phyloP scores from a whole-genome alignment of 2,797 vertebrate genomes.

The Muscicapa striata region DNA sequence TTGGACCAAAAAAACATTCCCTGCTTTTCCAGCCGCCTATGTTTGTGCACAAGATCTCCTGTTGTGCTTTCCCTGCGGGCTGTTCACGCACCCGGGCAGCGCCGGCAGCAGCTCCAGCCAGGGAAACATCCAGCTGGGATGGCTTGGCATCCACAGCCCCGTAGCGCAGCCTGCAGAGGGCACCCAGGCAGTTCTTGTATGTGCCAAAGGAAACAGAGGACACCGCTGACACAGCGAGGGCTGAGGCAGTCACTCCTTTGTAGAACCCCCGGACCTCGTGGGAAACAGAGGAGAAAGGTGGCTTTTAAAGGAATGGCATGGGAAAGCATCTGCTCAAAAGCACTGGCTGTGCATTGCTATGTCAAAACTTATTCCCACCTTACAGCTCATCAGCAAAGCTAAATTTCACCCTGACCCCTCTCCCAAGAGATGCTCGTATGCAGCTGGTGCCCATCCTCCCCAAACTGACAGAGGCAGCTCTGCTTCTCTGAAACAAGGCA shows the following conservation, averaged over 20 bases:
- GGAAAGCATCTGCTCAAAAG: not conserved
- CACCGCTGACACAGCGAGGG: constrained; percentile 81
- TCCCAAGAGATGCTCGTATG: not conserved
- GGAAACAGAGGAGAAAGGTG: not conserved
- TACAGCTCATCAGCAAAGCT: not conserved
- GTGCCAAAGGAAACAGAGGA: constrained; percentile 89
- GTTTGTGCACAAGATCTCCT: not conserved
- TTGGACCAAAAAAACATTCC: fast-evolving
- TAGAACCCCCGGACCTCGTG: constrained; percentile 87
- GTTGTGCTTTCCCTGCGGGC: not conserved
- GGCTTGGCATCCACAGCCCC: constrained; percentile 70
- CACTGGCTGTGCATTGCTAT: not conserved
- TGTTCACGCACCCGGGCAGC: constrained; percentile 80
- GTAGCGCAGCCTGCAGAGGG: constrained; percentile 80
- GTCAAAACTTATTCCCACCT: not conserved
- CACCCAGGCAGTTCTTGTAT: constrained; percentile 84
- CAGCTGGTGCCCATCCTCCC: not conserved
- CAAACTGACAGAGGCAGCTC: not conserved
- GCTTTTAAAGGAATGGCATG: not conserved
- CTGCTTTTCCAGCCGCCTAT: not conserved
- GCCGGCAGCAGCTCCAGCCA: constrained; percentile 83
- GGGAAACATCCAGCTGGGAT: constrained; percentile 81
- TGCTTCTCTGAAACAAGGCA: not conserved
- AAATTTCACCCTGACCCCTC: not conserved
- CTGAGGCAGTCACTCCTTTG: constrained; percentile 86